These are phyloP conservation scores for Microctenopoma stevenorrisi DNA, from an alignment of 2,797 vertebrate species.

Conservation along the genomic window DNA sequence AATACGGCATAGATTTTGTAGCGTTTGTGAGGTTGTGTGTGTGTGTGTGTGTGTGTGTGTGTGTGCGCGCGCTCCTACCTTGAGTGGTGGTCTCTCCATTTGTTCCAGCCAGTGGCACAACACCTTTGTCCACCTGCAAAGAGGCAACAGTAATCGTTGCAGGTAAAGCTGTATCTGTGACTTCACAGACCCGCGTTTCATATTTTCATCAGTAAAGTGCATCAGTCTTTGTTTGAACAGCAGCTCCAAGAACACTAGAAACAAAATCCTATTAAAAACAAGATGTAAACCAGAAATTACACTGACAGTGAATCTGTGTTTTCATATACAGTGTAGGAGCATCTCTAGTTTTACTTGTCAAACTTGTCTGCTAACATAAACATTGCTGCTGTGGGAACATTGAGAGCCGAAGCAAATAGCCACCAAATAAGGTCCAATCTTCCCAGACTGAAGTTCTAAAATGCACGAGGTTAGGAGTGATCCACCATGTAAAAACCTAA, in stretches of 20 bases:
- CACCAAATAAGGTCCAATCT: conserved; percentile 18
- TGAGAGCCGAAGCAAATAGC: background rate
- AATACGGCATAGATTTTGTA: background rate
- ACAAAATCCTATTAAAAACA: background rate
- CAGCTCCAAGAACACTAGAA: background rate
- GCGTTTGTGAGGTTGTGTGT: background rate
- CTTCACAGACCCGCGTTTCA: background rate
- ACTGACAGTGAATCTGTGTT: conserved; percentile 3
- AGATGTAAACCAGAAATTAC: conserved; percentile 45
- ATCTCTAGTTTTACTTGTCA: conserved; percentile 23
- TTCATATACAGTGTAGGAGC: conserved; percentile 10
- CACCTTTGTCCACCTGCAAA: conserved; percentile 95
- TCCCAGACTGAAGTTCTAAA: background rate
- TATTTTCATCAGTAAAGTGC: background rate
- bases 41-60: background rate
- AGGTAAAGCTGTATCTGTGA: background rate
- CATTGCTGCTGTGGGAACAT: background rate
- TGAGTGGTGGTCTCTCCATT: conserved; percentile 98
- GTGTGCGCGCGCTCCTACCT: conserved; percentile 76
- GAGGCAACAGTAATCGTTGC: background rate
- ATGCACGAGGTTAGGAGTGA: background rate
- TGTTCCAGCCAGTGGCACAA: conserved; percentile 95
- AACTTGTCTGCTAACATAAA: conserved; percentile 16
- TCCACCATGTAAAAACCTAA: background rate
- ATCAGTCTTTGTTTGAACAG: background rate